Percentiles rank a stretch among this genome's conserved stretches.
Conservation (phyloP, 2,888 invertebrate species). For the Drosophila infuscata region DNA sequence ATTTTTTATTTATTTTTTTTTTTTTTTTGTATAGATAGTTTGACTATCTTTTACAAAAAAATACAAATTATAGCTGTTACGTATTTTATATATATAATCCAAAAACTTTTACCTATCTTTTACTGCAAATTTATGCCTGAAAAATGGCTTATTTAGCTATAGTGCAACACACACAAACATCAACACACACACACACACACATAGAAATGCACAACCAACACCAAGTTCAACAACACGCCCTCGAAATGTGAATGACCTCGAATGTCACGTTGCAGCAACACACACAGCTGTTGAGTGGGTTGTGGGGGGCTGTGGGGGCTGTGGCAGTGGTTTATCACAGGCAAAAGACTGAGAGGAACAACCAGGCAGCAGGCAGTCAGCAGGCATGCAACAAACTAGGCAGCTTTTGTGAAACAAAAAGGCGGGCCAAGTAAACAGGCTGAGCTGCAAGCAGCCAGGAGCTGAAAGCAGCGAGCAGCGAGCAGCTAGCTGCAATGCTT, state of each 20-base stretch:
- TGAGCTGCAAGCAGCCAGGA: constrained; percentile 18
- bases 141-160: background rate
- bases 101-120: background rate
- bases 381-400: constrained; percentile 1
- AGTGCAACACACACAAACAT: constrained; percentile 26
- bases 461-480: constrained; percentile 20
- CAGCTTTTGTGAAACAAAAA: constrained; percentile 69
- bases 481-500: constrained; percentile 29
- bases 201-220: constrained; percentile 23
- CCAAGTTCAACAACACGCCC: constrained; percentile 84
- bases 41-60: background rate
- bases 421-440: constrained; percentile 53
- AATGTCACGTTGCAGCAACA: constrained; percentile 78
- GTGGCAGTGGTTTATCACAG: constrained; percentile 61
- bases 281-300: constrained; percentile 10
- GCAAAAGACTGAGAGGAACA: constrained; percentile 46
- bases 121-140: background rate
- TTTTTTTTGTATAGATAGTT: too few species aligned
- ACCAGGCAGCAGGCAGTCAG: constrained; percentile 48
- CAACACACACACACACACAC: constrained; percentile 17
- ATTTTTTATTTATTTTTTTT: too few species aligned
- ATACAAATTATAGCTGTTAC: background rate
- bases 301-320: constrained; percentile 9
- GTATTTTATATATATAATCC: background rate
- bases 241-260: constrained; percentile 84